Evolutionary conservation across 2,113 vertebrate species (phyloP).

Genomic region (Ranitomeya imitator): DNA sequence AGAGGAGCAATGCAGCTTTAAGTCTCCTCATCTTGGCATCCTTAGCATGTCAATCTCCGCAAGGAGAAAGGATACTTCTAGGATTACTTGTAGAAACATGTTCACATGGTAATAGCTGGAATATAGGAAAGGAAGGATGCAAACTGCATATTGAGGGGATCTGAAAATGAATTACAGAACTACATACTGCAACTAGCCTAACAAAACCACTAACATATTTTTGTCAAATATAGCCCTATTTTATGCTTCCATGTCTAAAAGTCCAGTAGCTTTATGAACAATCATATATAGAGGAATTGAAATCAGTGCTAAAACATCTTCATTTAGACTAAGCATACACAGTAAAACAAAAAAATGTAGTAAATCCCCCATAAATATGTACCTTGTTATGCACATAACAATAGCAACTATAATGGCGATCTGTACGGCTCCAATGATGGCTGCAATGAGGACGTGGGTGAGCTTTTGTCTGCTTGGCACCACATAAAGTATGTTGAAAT

Average conservation of each 20-base stretch:
- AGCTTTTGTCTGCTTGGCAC: conserved; percentile 96
- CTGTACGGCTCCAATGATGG: conserved; percentile 94
- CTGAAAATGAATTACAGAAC: neutral
- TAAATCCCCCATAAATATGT: conserved; percentile 52
- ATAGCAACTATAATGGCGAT: conserved; percentile 95
- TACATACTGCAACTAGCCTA: neutral
- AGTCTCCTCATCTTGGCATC: too few relatives aligned
- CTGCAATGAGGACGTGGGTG: conserved; percentile 93
- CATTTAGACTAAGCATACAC: neutral
- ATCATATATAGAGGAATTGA: neutral
- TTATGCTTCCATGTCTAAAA: neutral
- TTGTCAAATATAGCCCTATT: neutral
- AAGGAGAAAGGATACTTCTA: too few relatives aligned
- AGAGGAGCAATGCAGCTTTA: too few relatives aligned
- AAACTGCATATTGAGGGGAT: neutral
- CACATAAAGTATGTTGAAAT: conserved; percentile 96
- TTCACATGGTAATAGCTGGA: neutral
- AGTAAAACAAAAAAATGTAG: too few relatives aligned
- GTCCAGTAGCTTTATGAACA: neutral
- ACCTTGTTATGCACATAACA: conserved; percentile 98
- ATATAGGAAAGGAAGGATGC: neutral
- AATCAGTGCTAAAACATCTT: neutral
- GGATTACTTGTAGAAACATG: neutral
- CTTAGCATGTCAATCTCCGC: too few relatives aligned
- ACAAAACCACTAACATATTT: neutral